Percentiles rank a stretch among this genome's conserved stretches.
Conservation (phyloP, 23 tunicate genomes). For the Ciona savignyi region DNA sequence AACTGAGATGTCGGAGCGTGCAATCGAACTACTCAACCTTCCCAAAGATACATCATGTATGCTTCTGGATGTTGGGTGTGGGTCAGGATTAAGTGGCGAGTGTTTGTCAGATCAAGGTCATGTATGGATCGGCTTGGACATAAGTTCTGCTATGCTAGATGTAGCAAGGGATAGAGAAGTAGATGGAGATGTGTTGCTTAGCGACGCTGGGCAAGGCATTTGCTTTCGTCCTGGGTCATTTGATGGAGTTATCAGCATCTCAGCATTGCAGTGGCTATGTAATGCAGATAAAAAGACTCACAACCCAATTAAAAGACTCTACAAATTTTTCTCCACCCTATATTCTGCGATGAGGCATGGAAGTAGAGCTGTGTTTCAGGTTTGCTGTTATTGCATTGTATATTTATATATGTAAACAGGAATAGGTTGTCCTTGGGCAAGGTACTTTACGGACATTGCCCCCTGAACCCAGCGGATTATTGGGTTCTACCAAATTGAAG, state of each 20-base stretch:
- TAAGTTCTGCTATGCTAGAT: slow-evolving; percentile 84
- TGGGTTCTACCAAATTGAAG: too few relatives aligned
- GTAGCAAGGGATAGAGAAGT: slow-evolving; percentile 82
- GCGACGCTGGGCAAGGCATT: slow-evolving; percentile 93
- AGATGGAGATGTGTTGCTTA: slow-evolving; percentile 63
- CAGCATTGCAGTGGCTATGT: slow-evolving; percentile 97
- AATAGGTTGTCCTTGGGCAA: too few relatives aligned
- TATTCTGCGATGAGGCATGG: slow-evolving; percentile 91
- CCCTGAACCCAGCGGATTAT: too few relatives aligned
- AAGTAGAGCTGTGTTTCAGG: slow-evolving; percentile 93
- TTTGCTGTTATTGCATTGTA: slow-evolving; percentile 7
- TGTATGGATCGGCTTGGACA: slow-evolving; percentile 89
- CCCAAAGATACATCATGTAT: slow-evolving; percentile 74
- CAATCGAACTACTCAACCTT: slow-evolving; percentile 79
- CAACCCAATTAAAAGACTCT: slow-evolving; percentile 73
- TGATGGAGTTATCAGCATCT: slow-evolving; percentile 92
- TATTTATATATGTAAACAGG: too few relatives aligned
- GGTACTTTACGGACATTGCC: too few relatives aligned
- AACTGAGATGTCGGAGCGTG: slow-evolving; percentile 90
- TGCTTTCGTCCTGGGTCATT: slow-evolving; percentile 85
- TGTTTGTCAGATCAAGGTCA: slow-evolving; percentile 87
- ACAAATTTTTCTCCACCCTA: slow-evolving; percentile 71
- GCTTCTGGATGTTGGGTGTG: slow-evolving; percentile 94
- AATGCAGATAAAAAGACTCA: slow-evolving; percentile 85
- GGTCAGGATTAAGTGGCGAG: slow-evolving; percentile 98